These are phyloP conservation scores for Sipha maydis DNA, from an alignment of 2,888 invertebrate species.

Conservation along the genomic window DNA sequence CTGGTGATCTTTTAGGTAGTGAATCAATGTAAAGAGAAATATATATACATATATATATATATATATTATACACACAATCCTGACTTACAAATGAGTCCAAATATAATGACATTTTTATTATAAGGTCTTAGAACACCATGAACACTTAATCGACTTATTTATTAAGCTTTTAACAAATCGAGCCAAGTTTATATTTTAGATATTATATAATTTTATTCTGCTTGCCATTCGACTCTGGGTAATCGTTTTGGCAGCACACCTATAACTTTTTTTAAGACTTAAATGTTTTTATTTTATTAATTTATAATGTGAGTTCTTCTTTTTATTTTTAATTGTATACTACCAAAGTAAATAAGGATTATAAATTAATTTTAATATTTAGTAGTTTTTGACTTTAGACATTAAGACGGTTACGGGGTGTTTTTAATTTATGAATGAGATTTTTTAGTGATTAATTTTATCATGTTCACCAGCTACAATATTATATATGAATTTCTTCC, in stretches of 20 bases:
- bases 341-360: conserved; percentile 62
- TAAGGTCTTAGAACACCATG: conserved; percentile 62
- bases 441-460: conserved; percentile 61
- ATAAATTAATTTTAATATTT: conserved; percentile 60
- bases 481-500: conserved; percentile 60
- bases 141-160: conserved; percentile 62
- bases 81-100: conserved; percentile 58
- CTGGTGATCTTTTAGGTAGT: conserved; percentile 86
- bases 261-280: conserved; percentile 62
- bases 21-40: conserved; percentile 78
- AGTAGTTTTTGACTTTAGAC: conserved; percentile 61
- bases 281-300: conserved; percentile 62
- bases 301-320: conserved; percentile 62
- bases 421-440: conserved; percentile 62
- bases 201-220: conserved; percentile 59
- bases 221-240: conserved; percentile 62
- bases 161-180: conserved; percentile 61
- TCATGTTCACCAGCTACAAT: conserved; percentile 62
- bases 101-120: conserved; percentile 59
- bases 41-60: conserved; percentile 33
- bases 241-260: conserved; percentile 62
- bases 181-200: conserved; percentile 61
- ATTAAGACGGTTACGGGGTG: conserved; percentile 62
- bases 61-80: conserved; percentile 34
- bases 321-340: conserved; percentile 62